A percentile compares a stretch with the other conserved stretches of the same genome.
These are phyloP conservation scores for Pachycephala philippinensis DNA, from an alignment of 2,113 vertebrate species.

Conservation along the genomic window DNA sequence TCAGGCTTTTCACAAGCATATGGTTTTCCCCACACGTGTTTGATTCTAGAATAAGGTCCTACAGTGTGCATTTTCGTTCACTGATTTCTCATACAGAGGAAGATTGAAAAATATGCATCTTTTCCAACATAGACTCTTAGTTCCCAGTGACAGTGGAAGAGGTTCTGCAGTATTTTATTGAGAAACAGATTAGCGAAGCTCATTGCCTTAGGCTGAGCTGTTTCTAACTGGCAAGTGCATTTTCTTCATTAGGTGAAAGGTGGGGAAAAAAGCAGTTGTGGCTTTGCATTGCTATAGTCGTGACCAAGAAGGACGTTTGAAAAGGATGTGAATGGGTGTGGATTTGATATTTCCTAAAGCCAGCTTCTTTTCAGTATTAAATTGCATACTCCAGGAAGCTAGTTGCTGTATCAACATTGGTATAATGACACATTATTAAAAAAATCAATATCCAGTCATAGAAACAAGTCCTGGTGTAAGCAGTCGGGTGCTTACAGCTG, in stretches of 20 bases:
- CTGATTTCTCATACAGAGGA: neutral
- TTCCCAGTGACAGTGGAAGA: neutral
- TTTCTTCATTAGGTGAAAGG: neutral
- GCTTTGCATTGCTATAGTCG: neutral
- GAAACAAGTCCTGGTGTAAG: neutral
- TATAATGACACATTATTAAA: conserved; percentile 30
- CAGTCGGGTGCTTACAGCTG: conserved; percentile 16
- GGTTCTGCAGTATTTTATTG: neutral
- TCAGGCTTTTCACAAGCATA: conserved; percentile 7
- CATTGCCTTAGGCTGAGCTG: neutral
- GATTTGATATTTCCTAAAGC: conserved; percentile 18
- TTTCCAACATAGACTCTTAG: neutral
- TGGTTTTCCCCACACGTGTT: neutral
- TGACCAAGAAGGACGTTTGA: neutral
- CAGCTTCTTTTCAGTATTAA: conserved; percentile 22
- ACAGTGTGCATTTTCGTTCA: neutral
- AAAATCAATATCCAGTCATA: conserved; percentile 31
- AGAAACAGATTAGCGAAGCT: neutral
- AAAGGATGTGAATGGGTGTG: neutral
- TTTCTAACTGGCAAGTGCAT: neutral
- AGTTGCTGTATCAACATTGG: conserved; percentile 41
- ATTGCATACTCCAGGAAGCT: neutral
- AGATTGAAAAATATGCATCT: neutral
- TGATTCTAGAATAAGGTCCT: conserved; percentile 3
- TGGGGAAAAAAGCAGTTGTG: neutral